phyloP scores from a whole-genome alignment of 2,888 invertebrate genomes.

The Gryllus longicercus region DNA sequence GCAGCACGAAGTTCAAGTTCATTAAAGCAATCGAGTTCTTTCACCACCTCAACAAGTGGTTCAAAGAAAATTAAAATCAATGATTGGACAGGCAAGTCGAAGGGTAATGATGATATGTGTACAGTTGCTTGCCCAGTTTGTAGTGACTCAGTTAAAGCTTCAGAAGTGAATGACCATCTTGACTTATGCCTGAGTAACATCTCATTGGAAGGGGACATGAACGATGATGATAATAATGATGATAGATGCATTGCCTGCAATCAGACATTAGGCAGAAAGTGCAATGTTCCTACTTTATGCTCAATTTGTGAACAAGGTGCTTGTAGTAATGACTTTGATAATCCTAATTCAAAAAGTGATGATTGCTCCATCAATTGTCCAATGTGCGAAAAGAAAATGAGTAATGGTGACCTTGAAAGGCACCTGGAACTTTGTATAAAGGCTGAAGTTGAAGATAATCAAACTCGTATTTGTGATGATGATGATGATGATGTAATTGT shows the following conservation, averaged over 20 bases:
- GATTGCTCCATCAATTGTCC: conserved; percentile 19
- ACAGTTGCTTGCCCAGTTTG: conserved; percentile 52
- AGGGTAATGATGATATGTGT: not conserved
- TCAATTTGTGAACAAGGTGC: not conserved
- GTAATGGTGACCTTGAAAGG: conserved; percentile 44
- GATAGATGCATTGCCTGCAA: not conserved
- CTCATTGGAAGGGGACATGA: not conserved
- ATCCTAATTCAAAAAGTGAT: not conserved
- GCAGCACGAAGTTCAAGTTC: not conserved
- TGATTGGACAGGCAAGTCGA: not conserved
- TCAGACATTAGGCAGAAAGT: not conserved
- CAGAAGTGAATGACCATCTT: conserved; percentile 5
- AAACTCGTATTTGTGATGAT: conserved; percentile 36
- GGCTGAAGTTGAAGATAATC: conserved; percentile 42
- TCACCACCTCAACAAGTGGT: not conserved
- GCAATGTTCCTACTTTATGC: not conserved
- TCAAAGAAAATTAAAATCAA: not conserved
- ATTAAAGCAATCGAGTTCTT: not conserved
- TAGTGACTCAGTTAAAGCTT: conserved; percentile 44
- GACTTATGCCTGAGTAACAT: not conserved
- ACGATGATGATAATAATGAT: not conserved
- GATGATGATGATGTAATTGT: conserved; percentile 26
- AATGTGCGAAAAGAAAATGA: conserved; percentile 22
- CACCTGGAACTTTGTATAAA: conserved; percentile 55
- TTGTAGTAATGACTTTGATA: conserved; percentile 5